Conservation (phyloP, 2,797 vertebrate species). For the Alauda arvensis region DNA sequence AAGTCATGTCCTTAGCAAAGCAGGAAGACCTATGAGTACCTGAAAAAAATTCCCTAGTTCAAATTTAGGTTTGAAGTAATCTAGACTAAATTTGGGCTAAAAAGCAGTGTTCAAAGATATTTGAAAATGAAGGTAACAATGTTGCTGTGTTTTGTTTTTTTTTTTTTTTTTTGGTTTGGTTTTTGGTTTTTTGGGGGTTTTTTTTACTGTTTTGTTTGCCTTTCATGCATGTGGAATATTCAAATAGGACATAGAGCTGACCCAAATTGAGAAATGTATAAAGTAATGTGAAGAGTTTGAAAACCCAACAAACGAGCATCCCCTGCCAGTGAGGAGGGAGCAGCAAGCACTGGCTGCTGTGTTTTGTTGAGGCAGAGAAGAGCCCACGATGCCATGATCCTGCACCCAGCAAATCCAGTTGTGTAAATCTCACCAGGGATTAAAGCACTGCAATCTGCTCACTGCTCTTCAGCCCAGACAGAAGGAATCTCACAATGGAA, state of each 20-base stretch:
- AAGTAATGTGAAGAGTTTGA: background rate
- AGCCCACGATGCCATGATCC: rapidly evolving
- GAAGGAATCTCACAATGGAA: background rate
- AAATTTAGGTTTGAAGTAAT: background rate
- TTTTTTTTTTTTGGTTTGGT: too few species aligned
- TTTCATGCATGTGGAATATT: background rate
- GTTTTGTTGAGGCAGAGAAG: background rate
- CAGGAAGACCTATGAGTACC: background rate
- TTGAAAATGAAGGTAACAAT: background rate
- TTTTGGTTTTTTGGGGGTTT: background rate
- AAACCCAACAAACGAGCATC: background rate
- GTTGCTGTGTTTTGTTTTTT: background rate
- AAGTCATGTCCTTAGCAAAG: background rate
- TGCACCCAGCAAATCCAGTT: background rate
- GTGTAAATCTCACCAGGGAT: background rate
- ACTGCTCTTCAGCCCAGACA: background rate
- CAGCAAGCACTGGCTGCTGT: background rate
- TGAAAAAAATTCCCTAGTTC: background rate
- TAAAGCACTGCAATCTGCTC: background rate
- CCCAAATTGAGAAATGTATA: background rate
- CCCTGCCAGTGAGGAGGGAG: background rate
- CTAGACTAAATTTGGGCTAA: too few species aligned
- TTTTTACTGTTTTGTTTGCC: background rate
- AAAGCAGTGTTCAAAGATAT: background rate
- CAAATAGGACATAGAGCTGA: background rate